Evolutionary conservation across 2,888 invertebrate genomes (phyloP), one percentile per base, ranked within the genome.

Genomic region (Drosophila lutescens): DNA sequence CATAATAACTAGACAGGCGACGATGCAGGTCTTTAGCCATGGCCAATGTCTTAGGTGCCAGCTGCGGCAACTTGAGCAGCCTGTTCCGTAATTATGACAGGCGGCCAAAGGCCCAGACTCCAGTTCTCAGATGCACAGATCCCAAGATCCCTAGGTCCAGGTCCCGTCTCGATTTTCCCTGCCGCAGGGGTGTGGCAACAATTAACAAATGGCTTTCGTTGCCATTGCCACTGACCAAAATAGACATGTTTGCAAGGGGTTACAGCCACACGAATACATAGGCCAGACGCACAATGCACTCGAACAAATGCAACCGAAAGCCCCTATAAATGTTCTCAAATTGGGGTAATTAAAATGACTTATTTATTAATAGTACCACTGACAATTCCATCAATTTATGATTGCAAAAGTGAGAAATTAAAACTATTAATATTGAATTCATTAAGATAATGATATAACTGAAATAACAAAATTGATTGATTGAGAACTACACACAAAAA

Each of bases 11-110:
- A 53, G 56, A 32, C 65, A 46, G 47, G 34, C 60, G 32, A 46
- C 46, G 26, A 62, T 65, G 54, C 67, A 66, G 66, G 62, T 61
- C 49, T 56, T 57, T 50, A 30, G 57, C 46, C 60, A 20, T 44
- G 41, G 56, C 53, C 62, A 26, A 44, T 47, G 57, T 56, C 57
- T 59, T 55, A 43, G 67, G 46, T 50, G 61, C 43, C 51, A 62
- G 50, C 38, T 44, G 49, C 26, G 61, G 69, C 69, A 77, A 79
- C 66, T 49, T 55, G 70, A 82, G 78, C 63, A 69, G 67, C 47
- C 86, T 74, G 77, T 76, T 76, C 79, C 58, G 71, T 85, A 85
- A 85, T 85, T 87, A 87, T 85, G 78, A 76, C 70, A 76, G 72
- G 50, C 51, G 49, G 51, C 61, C 62, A 36, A 55, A 47, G 44